Conservation (phyloP, 2,888 invertebrate genomes). For the Hipparchia sbordonii region DNA sequence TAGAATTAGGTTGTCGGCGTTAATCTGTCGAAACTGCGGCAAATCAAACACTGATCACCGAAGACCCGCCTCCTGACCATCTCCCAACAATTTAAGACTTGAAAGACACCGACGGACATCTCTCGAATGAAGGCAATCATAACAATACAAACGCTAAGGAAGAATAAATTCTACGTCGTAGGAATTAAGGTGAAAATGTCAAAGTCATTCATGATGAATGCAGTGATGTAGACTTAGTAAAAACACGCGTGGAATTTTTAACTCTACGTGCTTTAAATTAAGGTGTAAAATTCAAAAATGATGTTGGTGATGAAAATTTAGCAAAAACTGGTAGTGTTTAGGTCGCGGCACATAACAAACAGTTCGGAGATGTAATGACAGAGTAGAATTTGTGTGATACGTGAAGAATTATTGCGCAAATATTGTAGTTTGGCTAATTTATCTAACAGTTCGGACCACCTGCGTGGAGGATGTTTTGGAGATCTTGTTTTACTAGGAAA, state of each 20-base stretch:
- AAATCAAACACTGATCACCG: conserved; percentile 43
- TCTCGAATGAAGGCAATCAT: not conserved
- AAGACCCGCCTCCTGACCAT: conserved; percentile 34
- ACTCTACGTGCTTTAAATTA: not conserved
- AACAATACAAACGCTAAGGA: not conserved
- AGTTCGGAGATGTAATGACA: conserved; percentile 48
- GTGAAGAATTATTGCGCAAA: conserved; percentile 46
- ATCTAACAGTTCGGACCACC: conserved; percentile 38
- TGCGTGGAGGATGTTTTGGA: conserved; percentile 26
- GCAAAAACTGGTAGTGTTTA: conserved; percentile 38
- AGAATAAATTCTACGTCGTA: not conserved
- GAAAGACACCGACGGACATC: conserved; percentile 30
- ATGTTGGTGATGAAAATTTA: conserved; percentile 16
- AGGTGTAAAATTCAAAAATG: conserved; percentile 12
- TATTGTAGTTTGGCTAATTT: conserved; percentile 41
- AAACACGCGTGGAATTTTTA: conserved; percentile 21
- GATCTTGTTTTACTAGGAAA: conserved; percentile 26
- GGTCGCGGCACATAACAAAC: conserved; percentile 44
- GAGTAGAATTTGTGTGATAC: conserved; percentile 38
- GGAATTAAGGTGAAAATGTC: not conserved
- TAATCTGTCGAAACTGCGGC: conserved; percentile 44
- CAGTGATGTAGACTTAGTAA: not conserved
- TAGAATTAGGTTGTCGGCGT: conserved; percentile 37
- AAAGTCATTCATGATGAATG: not conserved
- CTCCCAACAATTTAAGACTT: conserved; percentile 18